phyloP scores from a whole-genome alignment of 2,113 vertebrate genomes.

The Psophia crepitans region DNA sequence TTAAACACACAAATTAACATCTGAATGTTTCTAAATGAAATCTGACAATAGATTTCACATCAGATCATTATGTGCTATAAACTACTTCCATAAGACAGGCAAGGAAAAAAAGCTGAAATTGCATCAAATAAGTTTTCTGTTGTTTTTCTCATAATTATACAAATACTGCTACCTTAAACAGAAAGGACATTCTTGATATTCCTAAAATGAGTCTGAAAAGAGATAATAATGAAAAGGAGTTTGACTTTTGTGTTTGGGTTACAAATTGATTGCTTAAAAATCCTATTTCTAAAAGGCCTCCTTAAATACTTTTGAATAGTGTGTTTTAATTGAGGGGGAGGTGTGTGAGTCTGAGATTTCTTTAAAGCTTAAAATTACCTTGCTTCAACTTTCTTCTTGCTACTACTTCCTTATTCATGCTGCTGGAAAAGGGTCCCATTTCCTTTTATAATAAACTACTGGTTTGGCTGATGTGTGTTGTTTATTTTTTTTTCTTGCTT shows the following conservation, averaged over 20 bases:
- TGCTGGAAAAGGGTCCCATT: background rate
- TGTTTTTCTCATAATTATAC: background rate
- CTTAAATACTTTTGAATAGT: background rate
- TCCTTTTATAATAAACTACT: background rate
- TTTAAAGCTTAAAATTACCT: background rate
- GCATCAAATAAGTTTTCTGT: background rate
- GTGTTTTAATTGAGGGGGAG: background rate
- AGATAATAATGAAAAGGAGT: background rate
- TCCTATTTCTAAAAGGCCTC: background rate
- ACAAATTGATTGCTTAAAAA: background rate
- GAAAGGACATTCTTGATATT: background rate
- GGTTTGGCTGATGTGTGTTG: fast-evolving
- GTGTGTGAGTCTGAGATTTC: background rate
- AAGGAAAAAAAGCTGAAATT: background rate
- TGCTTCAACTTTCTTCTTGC: background rate
- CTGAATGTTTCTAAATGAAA: background rate
- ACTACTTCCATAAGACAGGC: background rate
- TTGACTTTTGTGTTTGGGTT: background rate
- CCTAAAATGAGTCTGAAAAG: background rate
- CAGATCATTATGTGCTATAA: background rate
- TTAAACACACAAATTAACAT: background rate
- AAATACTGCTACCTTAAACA: background rate
- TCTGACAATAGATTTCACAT: background rate
- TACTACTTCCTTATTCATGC: background rate
- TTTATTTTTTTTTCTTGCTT: background rate